These are phyloP conservation scores for Oscheius sp. DNA, from an alignment of 1,140 invertebrate genomes.

Conservation along the genomic window DNA sequence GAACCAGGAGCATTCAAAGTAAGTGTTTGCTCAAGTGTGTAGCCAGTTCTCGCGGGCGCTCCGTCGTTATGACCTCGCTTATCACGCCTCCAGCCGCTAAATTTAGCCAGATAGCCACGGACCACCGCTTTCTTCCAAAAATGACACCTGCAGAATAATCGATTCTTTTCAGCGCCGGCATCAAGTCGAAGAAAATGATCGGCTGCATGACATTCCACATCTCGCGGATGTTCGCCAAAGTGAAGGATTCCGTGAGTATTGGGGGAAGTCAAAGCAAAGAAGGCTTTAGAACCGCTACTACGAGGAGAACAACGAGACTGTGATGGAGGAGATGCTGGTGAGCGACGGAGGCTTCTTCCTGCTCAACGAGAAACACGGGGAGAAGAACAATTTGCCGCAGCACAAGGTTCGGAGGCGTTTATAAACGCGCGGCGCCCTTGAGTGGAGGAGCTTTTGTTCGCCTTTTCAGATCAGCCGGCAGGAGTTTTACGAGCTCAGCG, in stretches of 20 bases:
- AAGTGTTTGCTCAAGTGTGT: too few relatives aligned
- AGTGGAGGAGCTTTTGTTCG: not conserved
- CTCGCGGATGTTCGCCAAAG: slow-evolving; percentile 10
- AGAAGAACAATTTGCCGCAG: slow-evolving; percentile 18
- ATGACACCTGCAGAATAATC: too few relatives aligned
- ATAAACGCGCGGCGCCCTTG: too few relatives aligned
- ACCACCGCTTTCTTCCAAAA: too few relatives aligned
- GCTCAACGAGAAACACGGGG: slow-evolving; percentile 4
- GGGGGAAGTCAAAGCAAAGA: not conserved
- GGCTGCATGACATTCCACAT: slow-evolving; percentile 30
- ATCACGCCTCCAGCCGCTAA: too few relatives aligned
- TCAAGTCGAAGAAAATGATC: slow-evolving; percentile 5
- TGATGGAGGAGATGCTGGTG: slow-evolving; percentile 7
- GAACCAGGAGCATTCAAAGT: too few relatives aligned
- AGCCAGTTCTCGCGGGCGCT: too few relatives aligned
- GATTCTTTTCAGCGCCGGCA: too few relatives aligned
- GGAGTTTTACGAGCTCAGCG: slow-evolving; percentile 21
- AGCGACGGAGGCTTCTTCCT: slow-evolving; percentile 22
- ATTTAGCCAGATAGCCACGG: too few relatives aligned
- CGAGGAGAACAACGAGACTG: not conserved
- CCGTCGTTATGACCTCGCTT: too few relatives aligned
- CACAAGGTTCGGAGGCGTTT: not conserved
- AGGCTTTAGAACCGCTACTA: not conserved
- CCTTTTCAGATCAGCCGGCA: slow-evolving; percentile 3
- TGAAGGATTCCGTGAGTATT: not conserved